Evolutionary conservation across 2,113 vertebrate genomes (phyloP).

Genomic region (Caranx melampygus): DNA sequence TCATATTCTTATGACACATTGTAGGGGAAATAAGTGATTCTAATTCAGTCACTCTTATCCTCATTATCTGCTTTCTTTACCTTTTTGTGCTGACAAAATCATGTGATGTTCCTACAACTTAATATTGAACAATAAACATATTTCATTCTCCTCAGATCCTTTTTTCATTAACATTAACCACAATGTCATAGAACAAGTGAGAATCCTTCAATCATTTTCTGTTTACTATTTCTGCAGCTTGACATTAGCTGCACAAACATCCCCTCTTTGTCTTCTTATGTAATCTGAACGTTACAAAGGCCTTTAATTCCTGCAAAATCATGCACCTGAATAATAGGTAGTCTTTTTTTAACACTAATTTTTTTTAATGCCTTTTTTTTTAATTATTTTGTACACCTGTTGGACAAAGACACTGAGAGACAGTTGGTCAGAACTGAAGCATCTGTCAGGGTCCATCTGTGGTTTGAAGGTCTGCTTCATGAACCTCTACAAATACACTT

Average conservation of each 20-base stretch:
- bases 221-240: background rate
- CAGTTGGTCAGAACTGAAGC: slow-evolving; percentile 21
- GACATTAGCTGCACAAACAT: background rate
- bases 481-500: slow-evolving; percentile 25
- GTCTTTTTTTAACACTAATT: too few relatives aligned
- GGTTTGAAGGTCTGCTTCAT: slow-evolving; percentile 30
- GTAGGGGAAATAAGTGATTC: too few relatives aligned
- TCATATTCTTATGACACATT: too few relatives aligned
- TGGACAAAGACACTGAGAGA: slow-evolving; percentile 28
- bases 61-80: too few relatives aligned
- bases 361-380: background rate
- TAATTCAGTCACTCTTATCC: too few relatives aligned
- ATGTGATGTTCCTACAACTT: too few relatives aligned
- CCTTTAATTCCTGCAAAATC: background rate
- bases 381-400: background rate
- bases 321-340: background rate
- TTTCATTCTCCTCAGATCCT: too few relatives aligned
- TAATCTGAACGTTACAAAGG: background rate
- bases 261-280: background rate
- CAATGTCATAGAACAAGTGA: background rate
- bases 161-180: too few relatives aligned
- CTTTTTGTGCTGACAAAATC: too few relatives aligned
- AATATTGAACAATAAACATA: too few relatives aligned
- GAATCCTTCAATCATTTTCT: background rate
- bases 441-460: slow-evolving; percentile 31